Percentiles rank a stretch among this genome's conserved stretches.
Evolutionary conservation across 2,113 vertebrate genomes (phyloP).

Genomic region (Alethe diademata): DNA sequence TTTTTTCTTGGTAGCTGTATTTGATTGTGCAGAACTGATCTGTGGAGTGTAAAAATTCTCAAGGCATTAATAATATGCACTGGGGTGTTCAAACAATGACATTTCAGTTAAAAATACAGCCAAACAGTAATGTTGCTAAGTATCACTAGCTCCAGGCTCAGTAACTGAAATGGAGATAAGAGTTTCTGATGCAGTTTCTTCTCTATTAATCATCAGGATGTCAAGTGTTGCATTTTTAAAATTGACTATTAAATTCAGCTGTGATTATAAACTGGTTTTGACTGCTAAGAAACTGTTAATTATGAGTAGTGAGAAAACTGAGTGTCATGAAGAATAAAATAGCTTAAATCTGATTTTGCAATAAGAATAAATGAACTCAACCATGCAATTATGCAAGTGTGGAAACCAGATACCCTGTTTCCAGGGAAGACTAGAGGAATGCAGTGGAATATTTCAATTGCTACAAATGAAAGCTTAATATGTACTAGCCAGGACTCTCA

Average conservation of each 20-base stretch:
- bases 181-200: background rate
- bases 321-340: background rate
- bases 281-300: slow-evolving; percentile 17
- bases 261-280: background rate
- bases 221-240: background rate
- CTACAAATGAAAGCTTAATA: background rate
- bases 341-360: background rate
- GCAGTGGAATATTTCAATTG: background rate
- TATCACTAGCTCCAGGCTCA: background rate
- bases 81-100: background rate
- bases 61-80: background rate
- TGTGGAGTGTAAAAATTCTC: background rate
- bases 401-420: slow-evolving; percentile 8
- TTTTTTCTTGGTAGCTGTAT: background rate
- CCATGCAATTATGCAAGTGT: background rate
- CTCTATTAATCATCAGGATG: background rate
- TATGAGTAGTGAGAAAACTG: background rate
- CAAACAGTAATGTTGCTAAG: background rate
- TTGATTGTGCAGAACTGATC: background rate
- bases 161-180: background rate
- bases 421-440: background rate
- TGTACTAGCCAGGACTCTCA: background rate
- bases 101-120: background rate
- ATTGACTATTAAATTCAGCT: background rate
- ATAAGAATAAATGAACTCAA: slow-evolving; percentile 1